Conservation (phyloP, 2,113 vertebrate species). For the Upupa epops region DNA sequence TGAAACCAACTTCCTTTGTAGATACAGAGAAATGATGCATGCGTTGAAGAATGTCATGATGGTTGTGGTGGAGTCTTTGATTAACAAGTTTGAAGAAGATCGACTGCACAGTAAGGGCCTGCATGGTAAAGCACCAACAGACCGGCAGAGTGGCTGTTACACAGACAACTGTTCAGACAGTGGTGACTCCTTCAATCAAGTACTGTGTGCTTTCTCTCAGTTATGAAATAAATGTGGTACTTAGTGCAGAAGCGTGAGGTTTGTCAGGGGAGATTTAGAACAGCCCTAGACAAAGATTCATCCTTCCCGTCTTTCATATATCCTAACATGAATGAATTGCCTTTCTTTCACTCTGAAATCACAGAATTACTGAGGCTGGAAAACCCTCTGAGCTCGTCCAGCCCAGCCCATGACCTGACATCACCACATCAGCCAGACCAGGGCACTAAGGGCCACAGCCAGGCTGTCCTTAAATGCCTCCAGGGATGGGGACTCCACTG, state of each 20-base stretch:
- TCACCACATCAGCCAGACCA: no score
- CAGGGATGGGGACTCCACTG: no score
- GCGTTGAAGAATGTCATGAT: slow-evolving; percentile 88
- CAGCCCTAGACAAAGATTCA: neutral
- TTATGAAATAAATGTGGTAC: neutral
- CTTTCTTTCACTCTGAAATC: neutral
- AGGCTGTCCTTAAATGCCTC: no score
- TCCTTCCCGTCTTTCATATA: neutral
- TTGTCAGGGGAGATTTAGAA: neutral
- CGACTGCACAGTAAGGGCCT: slow-evolving; percentile 81
- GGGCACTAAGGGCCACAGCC: no score
- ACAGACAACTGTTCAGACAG: slow-evolving; percentile 94
- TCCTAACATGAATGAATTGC: neutral
- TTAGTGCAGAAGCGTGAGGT: neutral
- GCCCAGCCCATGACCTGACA: no score
- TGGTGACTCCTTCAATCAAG: slow-evolving; percentile 95
- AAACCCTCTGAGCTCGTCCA: no score
- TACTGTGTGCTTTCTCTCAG: slow-evolving; percentile 12
- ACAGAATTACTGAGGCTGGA: no score
- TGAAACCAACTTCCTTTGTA: slow-evolving; percentile 63
- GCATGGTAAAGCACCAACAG: slow-evolving; percentile 73
- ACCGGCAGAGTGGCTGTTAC: slow-evolving; percentile 74
- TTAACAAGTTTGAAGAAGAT: slow-evolving; percentile 91
- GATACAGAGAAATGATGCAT: slow-evolving; percentile 92
- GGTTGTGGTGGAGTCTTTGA: slow-evolving; percentile 86